These are phyloP conservation scores for Menidia menidia DNA, from an alignment of 2,797 vertebrate genomes.

Conservation along the genomic window DNA sequence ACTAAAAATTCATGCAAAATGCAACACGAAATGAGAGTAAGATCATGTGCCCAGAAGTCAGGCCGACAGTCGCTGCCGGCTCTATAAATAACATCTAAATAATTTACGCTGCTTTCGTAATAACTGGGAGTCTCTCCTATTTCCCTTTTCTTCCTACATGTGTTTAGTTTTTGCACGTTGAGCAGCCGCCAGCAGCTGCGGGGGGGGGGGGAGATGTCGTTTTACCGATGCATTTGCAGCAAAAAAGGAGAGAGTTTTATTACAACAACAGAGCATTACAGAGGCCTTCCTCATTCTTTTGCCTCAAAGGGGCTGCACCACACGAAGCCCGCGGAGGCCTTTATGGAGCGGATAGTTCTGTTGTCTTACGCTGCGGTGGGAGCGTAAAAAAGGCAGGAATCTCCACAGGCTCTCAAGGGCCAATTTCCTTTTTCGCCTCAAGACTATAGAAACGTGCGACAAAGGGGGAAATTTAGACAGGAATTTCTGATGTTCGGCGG, in stretches of 20 bases:
- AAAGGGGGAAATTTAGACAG: conserved; percentile 55
- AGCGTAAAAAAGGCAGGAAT: conserved; percentile 71
- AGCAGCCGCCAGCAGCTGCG: conserved; percentile 2
- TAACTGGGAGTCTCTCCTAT: conserved; percentile 12
- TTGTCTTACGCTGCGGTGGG: conserved; percentile 77
- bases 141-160: neutral
- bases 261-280: conserved; percentile 62
- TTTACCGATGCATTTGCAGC: conserved; percentile 55
- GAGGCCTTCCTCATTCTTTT: conserved; percentile 55
- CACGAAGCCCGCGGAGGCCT: conserved; percentile 59
- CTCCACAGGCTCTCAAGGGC: conserved; percentile 73
- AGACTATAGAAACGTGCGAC: conserved; percentile 61
- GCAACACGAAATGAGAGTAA: neutral
- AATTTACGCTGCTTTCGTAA: conserved; percentile 35
- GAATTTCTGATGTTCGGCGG: conserved; percentile 57
- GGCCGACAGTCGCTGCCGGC: conserved; percentile 26
- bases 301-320: conserved; percentile 60
- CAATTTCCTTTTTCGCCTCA: conserved; percentile 73
- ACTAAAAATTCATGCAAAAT: neutral
- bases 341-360: conserved; percentile 61
- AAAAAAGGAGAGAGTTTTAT: conserved; percentile 65
- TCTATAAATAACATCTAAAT: conserved; percentile 48
- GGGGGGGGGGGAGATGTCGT: conserved; percentile 27
- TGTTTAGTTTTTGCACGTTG: neutral
- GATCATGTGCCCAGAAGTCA: conserved; percentile 17